Percentiles rank a stretch among this genome's conserved stretches.
Conservation (phyloP, 1,140 invertebrate species). For the Tetragonula clypearis region DNA sequence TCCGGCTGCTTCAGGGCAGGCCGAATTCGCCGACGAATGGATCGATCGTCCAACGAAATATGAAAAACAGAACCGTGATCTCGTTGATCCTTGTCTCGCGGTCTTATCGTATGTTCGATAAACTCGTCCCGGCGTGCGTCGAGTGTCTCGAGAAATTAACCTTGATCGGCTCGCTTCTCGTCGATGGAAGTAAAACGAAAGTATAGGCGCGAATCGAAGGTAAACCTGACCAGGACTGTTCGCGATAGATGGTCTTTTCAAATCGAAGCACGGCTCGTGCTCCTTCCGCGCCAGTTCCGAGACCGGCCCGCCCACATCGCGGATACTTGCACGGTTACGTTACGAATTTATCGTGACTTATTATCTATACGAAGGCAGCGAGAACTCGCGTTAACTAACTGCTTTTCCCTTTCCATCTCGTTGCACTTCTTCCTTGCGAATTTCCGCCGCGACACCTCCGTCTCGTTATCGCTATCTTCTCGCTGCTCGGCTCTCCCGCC, state of each 20-base stretch:
- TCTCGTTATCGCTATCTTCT: constrained; percentile 1
- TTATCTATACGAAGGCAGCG: constrained; percentile 57
- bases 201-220: constrained; percentile 52
- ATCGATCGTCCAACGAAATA: not conserved
- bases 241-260: constrained; percentile 30
- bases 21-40: not conserved
- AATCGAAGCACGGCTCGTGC: constrained; percentile 14
- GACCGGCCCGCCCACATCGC: constrained; percentile 58
- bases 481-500: not conserved
- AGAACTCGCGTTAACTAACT: constrained; percentile 42
- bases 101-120: not conserved
- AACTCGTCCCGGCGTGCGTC: not conserved
- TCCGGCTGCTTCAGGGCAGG: not conserved
- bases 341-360: constrained; percentile 68
- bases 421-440: constrained; percentile 6
- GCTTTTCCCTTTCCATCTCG: constrained; percentile 11
- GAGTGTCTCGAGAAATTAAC: constrained; percentile 5
- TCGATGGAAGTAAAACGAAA: constrained; percentile 29
- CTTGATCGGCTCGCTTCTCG: constrained; percentile 12
- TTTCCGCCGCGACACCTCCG: constrained; percentile 28
- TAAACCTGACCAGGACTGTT: constrained; percentile 17
- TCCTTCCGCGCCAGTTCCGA: constrained; percentile 45
- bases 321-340: constrained; percentile 62
- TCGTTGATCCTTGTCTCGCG: not conserved
- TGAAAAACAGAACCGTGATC: not conserved